Base-by-base conservation (phyloP, 2,797 vertebrate species). In the Channa striata region DNA sequence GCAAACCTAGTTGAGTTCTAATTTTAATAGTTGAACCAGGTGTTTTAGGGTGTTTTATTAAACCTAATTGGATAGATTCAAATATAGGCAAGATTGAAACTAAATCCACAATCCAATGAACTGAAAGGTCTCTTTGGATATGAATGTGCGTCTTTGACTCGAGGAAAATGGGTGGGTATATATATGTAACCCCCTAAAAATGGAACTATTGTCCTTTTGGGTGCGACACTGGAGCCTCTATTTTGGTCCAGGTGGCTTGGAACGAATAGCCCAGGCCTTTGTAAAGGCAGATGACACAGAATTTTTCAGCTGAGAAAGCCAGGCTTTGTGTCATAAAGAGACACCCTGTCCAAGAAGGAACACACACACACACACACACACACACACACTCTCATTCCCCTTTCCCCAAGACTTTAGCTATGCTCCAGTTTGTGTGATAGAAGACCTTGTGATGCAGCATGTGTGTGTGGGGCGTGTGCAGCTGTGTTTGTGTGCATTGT, bases 231-330 rank as follows among this genome's bases (percentile, higher is more conserved):
- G 83, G 81, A 84, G 84, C 81, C 89, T 91, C 89, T 93, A 87
- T 93, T 86, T 85, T 72, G 76, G 77, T 85, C 90, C 91, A 93
- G 91, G 91, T 93, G 91, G 89, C 89, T 84, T 86, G 89, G 89
- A 91, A 82, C 71, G 83, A 88, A 90, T 72, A 91, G 84, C 87
- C 72, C 72, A 34, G 78, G 80, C 86, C 85, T 93, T 93, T 93
- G 87, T 91, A 86, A 87, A 88, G 88, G 90, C 90, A 91, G 91
- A 92, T 87, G 90, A 93, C 87, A 91, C 89, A 87, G 90, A 88
- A 78, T 91, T 90, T 43, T 91, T 90, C 87, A 86, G 86, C 86
- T 89, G 76, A 92, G 91, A 93, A 93, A 91, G 90, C 82, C 72
- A 21, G 66, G 85, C 91, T 92, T 93, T 93, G 91, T 93, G 82